These are phyloP conservation scores for Aradophagus sp. DNA, from an alignment of 1,140 invertebrate genomes.

Conservation along the genomic window DNA sequence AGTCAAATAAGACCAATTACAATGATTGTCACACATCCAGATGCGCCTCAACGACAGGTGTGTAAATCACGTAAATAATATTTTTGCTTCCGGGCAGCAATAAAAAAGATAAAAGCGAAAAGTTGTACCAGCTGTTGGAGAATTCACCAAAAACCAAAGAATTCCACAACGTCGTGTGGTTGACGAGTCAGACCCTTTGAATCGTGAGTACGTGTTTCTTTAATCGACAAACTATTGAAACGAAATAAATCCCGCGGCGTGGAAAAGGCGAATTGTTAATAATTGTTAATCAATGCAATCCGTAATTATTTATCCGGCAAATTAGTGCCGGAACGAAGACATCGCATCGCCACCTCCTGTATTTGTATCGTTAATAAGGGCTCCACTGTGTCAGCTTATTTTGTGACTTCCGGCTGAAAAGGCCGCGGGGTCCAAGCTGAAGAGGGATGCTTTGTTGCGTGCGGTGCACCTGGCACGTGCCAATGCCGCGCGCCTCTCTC, in stretches of 20 bases:
- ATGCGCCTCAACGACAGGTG: constrained; percentile 18
- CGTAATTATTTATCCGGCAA: constrained; percentile 23
- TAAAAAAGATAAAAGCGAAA: constrained; percentile 14
- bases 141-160: too few relatives aligned
- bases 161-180: too few relatives aligned
- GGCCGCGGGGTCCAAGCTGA: constrained; percentile 47
- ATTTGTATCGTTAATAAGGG: constrained; percentile 64
- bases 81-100: constrained; percentile 1
- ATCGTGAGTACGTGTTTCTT: neutral
- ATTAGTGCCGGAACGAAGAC: constrained; percentile 16
- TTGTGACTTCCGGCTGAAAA: constrained; percentile 69
- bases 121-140: constrained; percentile 3
- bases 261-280: constrained; percentile 8
- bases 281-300: too few relatives aligned
- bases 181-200: too few relatives aligned
- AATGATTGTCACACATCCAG: constrained; percentile 7
- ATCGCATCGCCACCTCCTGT: constrained; percentile 57
- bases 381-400: constrained; percentile 62
- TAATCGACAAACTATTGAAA: constrained; percentile 12
- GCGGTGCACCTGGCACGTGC: constrained; percentile 72
- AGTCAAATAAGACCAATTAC: neutral
- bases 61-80: constrained; percentile 6
- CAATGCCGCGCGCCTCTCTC: constrained; percentile 59
- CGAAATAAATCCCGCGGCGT: constrained; percentile 13
- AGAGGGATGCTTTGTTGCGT: constrained; percentile 70